Percentiles rank a stretch among this genome's conserved stretches.
Evolutionary conservation across 35 echinoderm and acorn worm genomes (phyloP).

Genomic region (Apostichopus parvimensis): DNA sequence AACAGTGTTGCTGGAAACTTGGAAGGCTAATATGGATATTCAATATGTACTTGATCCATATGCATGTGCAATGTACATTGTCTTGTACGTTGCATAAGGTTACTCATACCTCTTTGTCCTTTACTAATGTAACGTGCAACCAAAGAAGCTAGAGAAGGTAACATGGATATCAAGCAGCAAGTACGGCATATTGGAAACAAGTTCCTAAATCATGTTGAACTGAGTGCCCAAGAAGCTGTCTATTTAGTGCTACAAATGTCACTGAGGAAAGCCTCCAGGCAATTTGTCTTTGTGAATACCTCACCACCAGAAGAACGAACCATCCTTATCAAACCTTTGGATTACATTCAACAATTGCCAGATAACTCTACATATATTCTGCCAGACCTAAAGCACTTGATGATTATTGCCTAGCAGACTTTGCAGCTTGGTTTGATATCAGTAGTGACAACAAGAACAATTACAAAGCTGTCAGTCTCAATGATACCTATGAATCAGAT

Average conservation of each 20-base stretch:
- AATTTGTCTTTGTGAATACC: no score
- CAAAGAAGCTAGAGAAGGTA: constrained; percentile 57
- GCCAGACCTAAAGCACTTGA: constrained; percentile 60
- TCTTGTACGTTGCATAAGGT: no score
- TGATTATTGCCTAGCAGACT: constrained; percentile 63
- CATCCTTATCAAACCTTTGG: no score
- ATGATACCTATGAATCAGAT: constrained; percentile 23
- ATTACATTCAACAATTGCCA: no score
- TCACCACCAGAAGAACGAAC: no score
- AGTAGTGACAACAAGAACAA: not conserved
- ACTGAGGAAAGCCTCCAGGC: constrained; percentile 53
- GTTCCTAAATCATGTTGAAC: constrained; percentile 73
- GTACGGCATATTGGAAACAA: constrained; percentile 72
- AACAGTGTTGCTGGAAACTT: constrained; percentile 57
- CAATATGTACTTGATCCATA: constrained; percentile 73
- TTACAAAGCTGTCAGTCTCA: not conserved
- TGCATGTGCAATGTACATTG: constrained; percentile 73
- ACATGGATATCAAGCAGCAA: constrained; percentile 51
- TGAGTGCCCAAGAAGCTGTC: constrained; percentile 71
- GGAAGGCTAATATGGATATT: constrained; percentile 74
- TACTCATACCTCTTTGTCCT: no score
- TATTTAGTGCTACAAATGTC: constrained; percentile 63
- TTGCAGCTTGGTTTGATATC: constrained; percentile 52
- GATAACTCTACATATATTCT: constrained; percentile 67
- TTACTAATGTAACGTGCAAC: no score